phyloP scores from a whole-genome alignment of 2,113 vertebrate species.

The Podarcis cretensis region DNA sequence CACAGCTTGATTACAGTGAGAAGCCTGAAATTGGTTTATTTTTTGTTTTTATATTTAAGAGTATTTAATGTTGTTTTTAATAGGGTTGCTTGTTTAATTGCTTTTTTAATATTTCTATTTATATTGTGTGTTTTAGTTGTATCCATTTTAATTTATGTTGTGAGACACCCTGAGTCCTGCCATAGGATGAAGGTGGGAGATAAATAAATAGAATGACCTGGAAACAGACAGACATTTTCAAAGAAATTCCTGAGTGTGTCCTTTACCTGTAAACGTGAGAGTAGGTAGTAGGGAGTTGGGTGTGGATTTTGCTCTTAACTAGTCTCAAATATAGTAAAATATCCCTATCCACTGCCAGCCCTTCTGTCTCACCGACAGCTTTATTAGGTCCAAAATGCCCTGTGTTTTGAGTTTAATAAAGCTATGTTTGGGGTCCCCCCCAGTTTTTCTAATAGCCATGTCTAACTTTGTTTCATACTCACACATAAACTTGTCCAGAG shows the following conservation, averaged over 20 bases:
- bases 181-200: no score
- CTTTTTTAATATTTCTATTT: no score
- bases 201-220: no score
- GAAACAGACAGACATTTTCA: neutral
- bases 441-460: neutral
- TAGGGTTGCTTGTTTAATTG: no score
- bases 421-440: neutral
- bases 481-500: neutral
- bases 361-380: neutral
- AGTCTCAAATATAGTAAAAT: neutral
- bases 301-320: neutral
- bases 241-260: neutral
- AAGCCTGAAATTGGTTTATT: no score
- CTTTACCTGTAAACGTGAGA: neutral
- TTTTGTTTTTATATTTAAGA: no score
- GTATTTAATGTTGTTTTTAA: no score
- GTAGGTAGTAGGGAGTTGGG: neutral
- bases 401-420: neutral
- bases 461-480: neutral
- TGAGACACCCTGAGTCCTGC: no score
- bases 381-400: neutral
- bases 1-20: neutral
- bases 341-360: neutral
- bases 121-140: no score
- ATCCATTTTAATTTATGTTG: no score